Conservation (phyloP, 2,797 vertebrate species). For the Limosa lapponica region DNA sequence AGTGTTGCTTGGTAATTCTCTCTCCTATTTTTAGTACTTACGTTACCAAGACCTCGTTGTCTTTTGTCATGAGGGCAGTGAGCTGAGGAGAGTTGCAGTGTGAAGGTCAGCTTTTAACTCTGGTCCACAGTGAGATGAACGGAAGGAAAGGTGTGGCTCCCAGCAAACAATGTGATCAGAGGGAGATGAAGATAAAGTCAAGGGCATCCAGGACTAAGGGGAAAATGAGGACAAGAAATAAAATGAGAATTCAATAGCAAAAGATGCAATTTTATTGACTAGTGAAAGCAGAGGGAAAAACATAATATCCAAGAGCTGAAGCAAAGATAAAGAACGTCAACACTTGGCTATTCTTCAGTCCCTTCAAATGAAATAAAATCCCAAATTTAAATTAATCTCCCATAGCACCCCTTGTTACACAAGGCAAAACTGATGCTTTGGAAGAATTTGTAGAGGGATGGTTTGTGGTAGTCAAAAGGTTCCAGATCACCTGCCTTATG, state of each 20-base stretch:
- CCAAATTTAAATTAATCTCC: not conserved
- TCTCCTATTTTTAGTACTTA: slow-evolving; percentile 38
- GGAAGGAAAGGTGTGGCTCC: slow-evolving; percentile 15
- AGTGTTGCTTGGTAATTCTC: slow-evolving; percentile 25
- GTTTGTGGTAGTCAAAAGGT: not conserved
- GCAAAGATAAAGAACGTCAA: not conserved
- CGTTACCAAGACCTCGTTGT: not conserved
- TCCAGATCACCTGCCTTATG: not conserved
- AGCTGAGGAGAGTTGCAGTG: slow-evolving; percentile 16
- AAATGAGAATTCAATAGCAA: not conserved
- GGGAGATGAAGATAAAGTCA: not conserved
- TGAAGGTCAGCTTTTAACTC: slow-evolving; percentile 56
- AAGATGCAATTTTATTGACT: not conserved
- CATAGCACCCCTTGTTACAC: not conserved
- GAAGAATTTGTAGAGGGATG: not conserved
- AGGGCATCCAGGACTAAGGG: not conserved
- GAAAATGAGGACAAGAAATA: slow-evolving; percentile 1
- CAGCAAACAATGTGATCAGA: not conserved
- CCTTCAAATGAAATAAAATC: not conserved
- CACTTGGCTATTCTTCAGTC: not conserved
- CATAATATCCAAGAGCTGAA: not conserved
- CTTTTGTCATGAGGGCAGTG: slow-evolving; percentile 28
- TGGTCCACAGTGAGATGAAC: not conserved
- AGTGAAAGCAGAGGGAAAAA: not conserved
- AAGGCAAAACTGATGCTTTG: not conserved